A percentile compares a stretch with the other conserved stretches of the same genome.
Evolutionary conservation across 2,113 vertebrate genomes (phyloP).

Genomic region (Coregonus clupeaformis): DNA sequence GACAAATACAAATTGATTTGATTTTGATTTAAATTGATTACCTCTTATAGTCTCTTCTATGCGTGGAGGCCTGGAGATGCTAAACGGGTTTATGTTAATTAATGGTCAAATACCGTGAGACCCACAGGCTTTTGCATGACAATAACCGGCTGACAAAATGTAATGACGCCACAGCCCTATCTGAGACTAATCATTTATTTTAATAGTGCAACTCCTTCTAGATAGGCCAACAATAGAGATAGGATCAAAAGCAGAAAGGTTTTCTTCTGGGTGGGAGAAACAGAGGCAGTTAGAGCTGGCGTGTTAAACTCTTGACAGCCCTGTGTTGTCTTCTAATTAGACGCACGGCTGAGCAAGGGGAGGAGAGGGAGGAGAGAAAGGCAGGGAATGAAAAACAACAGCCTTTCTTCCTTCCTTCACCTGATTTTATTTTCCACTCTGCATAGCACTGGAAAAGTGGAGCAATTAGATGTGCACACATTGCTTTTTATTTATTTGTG

Average conservation of each 20-base stretch:
- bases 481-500: slow-evolving; percentile 14
- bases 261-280: slow-evolving; percentile 13
- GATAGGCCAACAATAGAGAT: no score
- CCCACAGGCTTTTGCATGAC: no score
- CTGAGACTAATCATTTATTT: no score
- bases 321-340: slow-evolving; percentile 43
- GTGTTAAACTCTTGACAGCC: slow-evolving; percentile 27
- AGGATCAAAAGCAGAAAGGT: background rate
- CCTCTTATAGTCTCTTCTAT: no score
- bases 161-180: no score
- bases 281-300: slow-evolving; percentile 5
- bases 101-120: no score
- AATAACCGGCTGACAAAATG: no score
- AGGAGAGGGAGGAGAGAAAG: background rate
- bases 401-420: slow-evolving; percentile 21
- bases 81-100: no score
- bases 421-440: slow-evolving; percentile 22
- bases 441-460: background rate
- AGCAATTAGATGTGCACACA: slow-evolving; percentile 1
- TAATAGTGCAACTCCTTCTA: background rate
- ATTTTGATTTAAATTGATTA: no score
- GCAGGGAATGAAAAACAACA: background rate
- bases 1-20: no score
- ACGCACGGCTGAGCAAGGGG: slow-evolving; percentile 21
- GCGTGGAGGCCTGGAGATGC: no score